These are phyloP conservation scores for Drosophila nr. fundita DNA, from an alignment of 2,888 invertebrate species.

Conservation along the genomic window DNA sequence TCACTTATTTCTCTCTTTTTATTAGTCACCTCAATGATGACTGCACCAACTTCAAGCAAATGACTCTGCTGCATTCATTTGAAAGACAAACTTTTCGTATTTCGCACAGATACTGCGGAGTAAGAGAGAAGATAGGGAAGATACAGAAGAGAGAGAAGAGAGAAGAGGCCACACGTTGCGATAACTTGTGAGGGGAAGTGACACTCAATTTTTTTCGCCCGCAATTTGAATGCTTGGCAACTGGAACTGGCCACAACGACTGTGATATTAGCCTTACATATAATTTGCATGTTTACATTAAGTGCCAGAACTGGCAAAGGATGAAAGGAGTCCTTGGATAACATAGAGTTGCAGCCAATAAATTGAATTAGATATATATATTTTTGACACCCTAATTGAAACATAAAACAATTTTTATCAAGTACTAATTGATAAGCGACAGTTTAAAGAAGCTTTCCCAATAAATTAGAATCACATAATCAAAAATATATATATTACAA, in stretches of 20 bases:
- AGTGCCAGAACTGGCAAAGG: not conserved
- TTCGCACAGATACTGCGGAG: slow-evolving; percentile 39
- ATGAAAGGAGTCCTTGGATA: not conserved
- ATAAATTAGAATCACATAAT: not conserved
- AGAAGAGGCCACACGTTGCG: slow-evolving; percentile 12
- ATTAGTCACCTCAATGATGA: slow-evolving; percentile 59
- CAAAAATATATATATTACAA: not conserved
- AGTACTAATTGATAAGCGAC: not conserved
- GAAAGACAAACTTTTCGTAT: slow-evolving; percentile 64
- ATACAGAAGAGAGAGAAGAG: not conserved
- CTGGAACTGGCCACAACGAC: slow-evolving; percentile 37
- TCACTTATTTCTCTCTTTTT: slow-evolving; percentile 55
- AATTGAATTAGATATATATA: not conserved
- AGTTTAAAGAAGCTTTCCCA: not conserved
- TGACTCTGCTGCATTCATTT: slow-evolving; percentile 63
- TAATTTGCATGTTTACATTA: slow-evolving; percentile 16
- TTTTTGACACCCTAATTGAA: not conserved
- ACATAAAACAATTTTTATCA: too few relatives aligned
- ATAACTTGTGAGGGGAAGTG: slow-evolving; percentile 17
- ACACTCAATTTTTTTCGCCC: slow-evolving; percentile 10
- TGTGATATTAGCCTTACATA: slow-evolving; percentile 25
- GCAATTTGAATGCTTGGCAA: slow-evolving; percentile 35
- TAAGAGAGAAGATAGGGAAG: not conserved
- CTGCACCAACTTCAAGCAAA: slow-evolving; percentile 50
- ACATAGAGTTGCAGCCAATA: not conserved